Evolutionary conservation across 2,113 vertebrate genomes (phyloP).

Genomic region (Tragelaphus imberbis): DNA sequence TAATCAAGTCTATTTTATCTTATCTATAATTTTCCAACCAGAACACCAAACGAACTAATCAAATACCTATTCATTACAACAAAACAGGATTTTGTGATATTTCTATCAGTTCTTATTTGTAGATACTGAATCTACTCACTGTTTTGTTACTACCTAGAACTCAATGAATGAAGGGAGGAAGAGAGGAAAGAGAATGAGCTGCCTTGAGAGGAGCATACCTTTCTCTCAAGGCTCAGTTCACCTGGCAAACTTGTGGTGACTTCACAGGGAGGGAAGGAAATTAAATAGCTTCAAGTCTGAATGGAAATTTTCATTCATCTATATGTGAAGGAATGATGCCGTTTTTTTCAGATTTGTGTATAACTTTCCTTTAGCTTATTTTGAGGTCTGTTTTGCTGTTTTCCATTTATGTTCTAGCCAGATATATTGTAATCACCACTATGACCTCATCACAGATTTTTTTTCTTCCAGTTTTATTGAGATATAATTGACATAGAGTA

Average conservation of each 20-base stretch:
- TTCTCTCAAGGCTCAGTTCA: background rate
- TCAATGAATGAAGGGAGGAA: background rate
- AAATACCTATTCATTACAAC: background rate
- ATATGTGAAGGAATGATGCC: background rate
- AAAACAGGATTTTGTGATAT: background rate
- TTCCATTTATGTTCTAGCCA: background rate
- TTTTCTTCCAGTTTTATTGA: background rate
- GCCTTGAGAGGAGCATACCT: background rate
- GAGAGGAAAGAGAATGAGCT: background rate
- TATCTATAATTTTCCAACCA: background rate
- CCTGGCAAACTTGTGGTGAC: background rate
- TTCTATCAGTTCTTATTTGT: slow-evolving; percentile 8
- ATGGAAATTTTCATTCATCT: background rate
- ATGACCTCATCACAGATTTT: background rate
- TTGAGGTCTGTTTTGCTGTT: background rate
- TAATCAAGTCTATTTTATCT: background rate
- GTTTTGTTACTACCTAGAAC: background rate
- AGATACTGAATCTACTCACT: background rate
- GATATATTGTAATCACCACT: background rate
- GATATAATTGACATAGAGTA: background rate
- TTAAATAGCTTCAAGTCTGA: background rate
- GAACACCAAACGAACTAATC: background rate
- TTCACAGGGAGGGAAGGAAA: background rate
- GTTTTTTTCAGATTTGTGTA: background rate
- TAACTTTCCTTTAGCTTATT: background rate